These are phyloP conservation scores for Pristionchus pacificus DNA, from an alignment of 1,140 invertebrate species.

Conservation along the genomic window DNA sequence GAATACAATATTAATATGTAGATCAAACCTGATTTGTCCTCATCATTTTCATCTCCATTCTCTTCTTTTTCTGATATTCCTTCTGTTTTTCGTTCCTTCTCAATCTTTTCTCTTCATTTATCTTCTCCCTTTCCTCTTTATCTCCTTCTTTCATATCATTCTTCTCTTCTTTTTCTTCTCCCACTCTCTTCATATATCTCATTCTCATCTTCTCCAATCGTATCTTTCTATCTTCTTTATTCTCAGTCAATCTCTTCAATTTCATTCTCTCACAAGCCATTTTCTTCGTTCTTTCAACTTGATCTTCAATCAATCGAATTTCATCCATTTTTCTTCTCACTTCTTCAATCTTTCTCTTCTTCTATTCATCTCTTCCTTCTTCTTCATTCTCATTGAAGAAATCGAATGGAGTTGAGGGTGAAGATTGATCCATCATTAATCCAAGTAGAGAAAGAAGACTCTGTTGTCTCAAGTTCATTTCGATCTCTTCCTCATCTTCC, in stretches of 20 bases:
- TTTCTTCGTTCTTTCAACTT: conserved; percentile 9
- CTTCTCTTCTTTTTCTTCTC: conserved; percentile 6
- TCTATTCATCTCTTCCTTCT: not conserved
- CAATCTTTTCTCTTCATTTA: conserved; percentile 3
- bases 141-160: not conserved
- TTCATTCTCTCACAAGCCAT: conserved; percentile 17
- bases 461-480: conserved; percentile 3
- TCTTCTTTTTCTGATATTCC: conserved; percentile 5
- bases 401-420: not conserved
- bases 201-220: conserved; percentile 13
- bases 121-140: not conserved
- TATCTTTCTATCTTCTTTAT: not conserved
- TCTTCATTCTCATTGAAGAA: not conserved
- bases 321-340: not conserved
- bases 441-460: not conserved
- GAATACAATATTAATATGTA: conserved; percentile 9
- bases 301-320: too few species aligned
- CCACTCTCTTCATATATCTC: conserved; percentile 5
- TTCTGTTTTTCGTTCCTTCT: conserved; percentile 17
- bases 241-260: conserved; percentile 17
- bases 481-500: too few species aligned
- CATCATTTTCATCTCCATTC: conserved; percentile 13
- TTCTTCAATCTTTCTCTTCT: conserved; percentile 1
- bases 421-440: not conserved
- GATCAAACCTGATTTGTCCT: conserved; percentile 4